Conservation (phyloP, 2,113 vertebrate genomes). For the Aldabrachelys gigantea region DNA sequence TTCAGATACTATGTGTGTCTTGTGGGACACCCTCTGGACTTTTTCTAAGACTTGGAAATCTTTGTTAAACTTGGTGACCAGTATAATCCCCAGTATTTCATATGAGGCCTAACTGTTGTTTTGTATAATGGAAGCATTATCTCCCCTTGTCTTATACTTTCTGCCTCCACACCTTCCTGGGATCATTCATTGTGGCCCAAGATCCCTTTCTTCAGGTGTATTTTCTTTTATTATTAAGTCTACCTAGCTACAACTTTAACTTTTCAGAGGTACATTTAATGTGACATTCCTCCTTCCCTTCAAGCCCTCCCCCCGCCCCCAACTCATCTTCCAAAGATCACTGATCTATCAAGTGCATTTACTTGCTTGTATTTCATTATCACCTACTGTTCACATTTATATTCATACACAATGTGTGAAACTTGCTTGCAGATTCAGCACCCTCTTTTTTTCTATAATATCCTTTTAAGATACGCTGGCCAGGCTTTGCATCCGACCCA, state of each 20-base stretch:
- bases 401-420: slow-evolving; percentile 59
- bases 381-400: slow-evolving; percentile 42
- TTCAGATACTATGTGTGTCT: not conserved
- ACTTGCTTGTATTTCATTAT: slow-evolving; percentile 50
- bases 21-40: not conserved
- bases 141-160: not conserved
- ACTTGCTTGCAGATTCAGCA: slow-evolving; percentile 42
- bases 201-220: not conserved
- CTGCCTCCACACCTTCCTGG: not conserved
- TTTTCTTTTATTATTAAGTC: not conserved
- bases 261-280: not conserved
- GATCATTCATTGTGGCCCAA: not conserved
- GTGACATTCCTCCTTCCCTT: not conserved
- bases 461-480: slow-evolving; percentile 6
- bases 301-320: not conserved
- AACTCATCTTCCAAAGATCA: not conserved
- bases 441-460: slow-evolving; percentile 17
- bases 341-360: slow-evolving; percentile 6
- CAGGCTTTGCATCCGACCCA: slow-evolving; percentile 12
- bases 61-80: not conserved
- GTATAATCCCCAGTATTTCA: not conserved
- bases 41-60: not conserved
- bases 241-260: not conserved
- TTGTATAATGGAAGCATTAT: not conserved
- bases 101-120: not conserved